A percentile compares a stretch with the other conserved stretches of the same genome.
Conservation (phyloP, 2,113 vertebrate genomes). For the Mixornis gularis region DNA sequence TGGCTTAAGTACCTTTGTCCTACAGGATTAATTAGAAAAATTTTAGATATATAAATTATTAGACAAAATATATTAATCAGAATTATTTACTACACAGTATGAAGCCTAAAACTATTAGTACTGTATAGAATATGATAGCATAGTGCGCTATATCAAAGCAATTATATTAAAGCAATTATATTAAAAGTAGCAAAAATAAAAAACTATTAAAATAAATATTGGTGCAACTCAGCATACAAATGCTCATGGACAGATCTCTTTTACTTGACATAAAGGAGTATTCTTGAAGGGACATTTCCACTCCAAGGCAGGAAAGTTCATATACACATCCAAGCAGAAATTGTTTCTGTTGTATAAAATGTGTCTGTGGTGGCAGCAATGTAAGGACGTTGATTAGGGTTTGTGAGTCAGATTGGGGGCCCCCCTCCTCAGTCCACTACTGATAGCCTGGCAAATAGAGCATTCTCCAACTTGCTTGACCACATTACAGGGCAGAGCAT, state of each 20-base stretch:
- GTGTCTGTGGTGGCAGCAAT: neutral
- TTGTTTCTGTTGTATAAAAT: neutral
- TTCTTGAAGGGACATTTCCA: neutral
- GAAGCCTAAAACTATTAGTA: neutral
- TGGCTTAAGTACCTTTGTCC: neutral
- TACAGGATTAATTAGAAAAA: neutral
- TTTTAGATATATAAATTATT: neutral
- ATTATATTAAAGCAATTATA: neutral
- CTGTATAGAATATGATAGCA: neutral
- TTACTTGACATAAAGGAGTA: neutral
- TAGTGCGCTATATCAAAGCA: neutral
- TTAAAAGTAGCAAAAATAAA: neutral
- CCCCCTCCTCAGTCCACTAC: rapidly evolving
- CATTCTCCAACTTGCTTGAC: neutral
- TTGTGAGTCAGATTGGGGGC: rapidly evolving
- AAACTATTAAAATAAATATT: neutral
- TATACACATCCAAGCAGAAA: neutral
- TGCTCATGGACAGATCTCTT: neutral
- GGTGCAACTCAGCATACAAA: neutral
- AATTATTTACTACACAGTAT: neutral
- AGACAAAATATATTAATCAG: neutral
- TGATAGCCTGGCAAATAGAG: neutral
- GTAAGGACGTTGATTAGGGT: neutral
- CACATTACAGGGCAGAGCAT: neutral
- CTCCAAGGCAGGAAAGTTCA: neutral